Conservation (phyloP, 2,113 vertebrate species). For the Dasyornis broadbenti region DNA sequence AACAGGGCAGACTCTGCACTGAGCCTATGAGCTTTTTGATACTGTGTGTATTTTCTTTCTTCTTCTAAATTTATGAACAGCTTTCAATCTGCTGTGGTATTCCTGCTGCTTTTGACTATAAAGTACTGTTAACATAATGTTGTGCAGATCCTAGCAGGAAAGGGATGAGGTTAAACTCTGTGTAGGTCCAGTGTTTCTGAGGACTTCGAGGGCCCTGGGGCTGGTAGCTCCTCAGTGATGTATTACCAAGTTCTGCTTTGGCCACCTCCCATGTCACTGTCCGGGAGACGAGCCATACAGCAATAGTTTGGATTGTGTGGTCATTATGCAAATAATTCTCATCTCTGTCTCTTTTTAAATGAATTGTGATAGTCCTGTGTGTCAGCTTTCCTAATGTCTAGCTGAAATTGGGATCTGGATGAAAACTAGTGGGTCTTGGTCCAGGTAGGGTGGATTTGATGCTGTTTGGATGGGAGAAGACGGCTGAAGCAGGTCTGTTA, state of each 20-base stretch:
- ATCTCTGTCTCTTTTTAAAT: constrained; percentile 21
- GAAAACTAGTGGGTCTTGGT: constrained; percentile 23
- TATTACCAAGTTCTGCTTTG: neutral
- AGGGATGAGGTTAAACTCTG: neutral
- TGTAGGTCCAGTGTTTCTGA: neutral
- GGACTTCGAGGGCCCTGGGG: neutral
- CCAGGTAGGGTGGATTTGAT: constrained; percentile 5
- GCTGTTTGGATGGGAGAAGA: neutral
- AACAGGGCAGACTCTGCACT: neutral
- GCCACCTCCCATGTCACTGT: neutral
- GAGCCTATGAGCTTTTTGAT: neutral
- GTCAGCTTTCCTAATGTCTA: neutral
- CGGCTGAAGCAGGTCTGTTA: neutral
- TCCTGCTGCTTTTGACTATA: neutral
- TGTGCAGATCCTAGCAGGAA: neutral
- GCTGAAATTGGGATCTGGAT: constrained; percentile 10
- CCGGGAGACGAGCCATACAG: neutral
- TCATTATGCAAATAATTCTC: neutral
- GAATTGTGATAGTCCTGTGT: neutral
- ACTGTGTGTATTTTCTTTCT: neutral
- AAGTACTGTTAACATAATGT: neutral
- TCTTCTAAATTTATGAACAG: neutral
- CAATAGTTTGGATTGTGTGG: neutral
- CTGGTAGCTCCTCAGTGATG: neutral
- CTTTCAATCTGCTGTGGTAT: neutral